Base-by-base conservation (phyloP, 2,888 invertebrate species). In the Sepioteuthis lessoniana region DNA sequence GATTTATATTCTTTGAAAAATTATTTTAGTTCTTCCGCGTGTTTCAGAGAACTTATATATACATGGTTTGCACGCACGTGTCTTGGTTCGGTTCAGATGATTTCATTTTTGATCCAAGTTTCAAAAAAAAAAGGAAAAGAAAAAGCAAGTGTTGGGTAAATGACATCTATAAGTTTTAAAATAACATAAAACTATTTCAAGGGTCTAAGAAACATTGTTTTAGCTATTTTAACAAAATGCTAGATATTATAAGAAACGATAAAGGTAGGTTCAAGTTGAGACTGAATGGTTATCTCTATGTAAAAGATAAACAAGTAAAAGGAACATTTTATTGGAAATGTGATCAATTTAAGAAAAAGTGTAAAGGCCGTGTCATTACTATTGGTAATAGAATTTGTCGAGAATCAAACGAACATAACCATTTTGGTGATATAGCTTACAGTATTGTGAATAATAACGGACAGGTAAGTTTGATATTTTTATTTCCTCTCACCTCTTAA, bases 281-380 rank as follows among this genome's bases (percentile, higher is more conserved):
- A 38, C 25, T 91, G 31, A 35, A 38, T 91, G 91, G 91, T 42
- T 91, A 38, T 91, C 16, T 91, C 35, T 91, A 31, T 42, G 91
- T 91, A 31, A 91, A 91, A 91, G 91, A 91, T 25, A 91, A 91
- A 46, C 42, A 91, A 91, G 28, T 91, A n/a, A 91, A n/a, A 28
- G 46, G 42, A 16, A 91, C 10, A 19, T 42, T 31, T 42, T 91
- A 91, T 42, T 91, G 91, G 91, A 91, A 91, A 46, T 91, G 91
- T 42, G 42, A 91, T 38, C 38, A 91, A 13, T 91, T 42, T 91
- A 91, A 91, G 46, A 91, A 42, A 42, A 42, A 91, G 10, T 91
- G 91, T n/a, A 91, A 91, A 31, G 38, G 91, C 4, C 42, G 91
- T 28, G 91, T 46, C 7, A 91, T 42, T 31, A 91, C 91, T 42